Conservation (phyloP, 2,888 invertebrate genomes). For the Cerceris rybyensis region DNA sequence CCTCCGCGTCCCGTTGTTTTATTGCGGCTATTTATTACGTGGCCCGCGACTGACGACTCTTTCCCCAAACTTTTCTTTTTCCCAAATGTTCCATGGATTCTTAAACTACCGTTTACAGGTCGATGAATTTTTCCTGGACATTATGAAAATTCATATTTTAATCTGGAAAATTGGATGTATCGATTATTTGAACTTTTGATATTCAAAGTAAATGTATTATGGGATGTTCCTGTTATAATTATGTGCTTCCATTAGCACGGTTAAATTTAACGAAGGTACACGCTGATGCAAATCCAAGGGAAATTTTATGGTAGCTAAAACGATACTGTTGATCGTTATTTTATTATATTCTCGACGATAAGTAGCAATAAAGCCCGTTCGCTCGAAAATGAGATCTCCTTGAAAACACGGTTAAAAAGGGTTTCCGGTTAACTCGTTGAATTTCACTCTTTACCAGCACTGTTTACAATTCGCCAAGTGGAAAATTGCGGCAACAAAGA, state of each 20-base stretch:
- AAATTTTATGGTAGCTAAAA: no score
- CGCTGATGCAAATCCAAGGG: no score
- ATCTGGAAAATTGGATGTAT: no score
- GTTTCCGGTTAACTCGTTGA: neutral
- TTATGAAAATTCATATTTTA: no score
- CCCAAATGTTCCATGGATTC: conserved; percentile 40
- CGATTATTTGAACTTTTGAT: no score
- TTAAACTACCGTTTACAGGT: conserved; percentile 21
- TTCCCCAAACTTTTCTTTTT: conserved; percentile 35
- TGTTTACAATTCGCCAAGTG: conserved; percentile 32
- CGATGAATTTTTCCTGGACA: no score
- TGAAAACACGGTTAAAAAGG: neutral
- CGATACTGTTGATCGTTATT: neutral
- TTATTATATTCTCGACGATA: neutral
- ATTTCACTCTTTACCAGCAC: neutral
- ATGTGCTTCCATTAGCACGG: no score
- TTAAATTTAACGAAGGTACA: no score
- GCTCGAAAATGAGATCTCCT: neutral
- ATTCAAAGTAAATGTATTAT: no score
- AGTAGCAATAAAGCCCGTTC: neutral
- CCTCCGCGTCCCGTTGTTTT: conserved; percentile 67
- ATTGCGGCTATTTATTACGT: conserved; percentile 72
- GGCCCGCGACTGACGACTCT: conserved; percentile 39
- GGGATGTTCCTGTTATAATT: no score
- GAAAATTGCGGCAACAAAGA: conserved; percentile 7